Evolutionary conservation across 2,888 invertebrate species (phyloP).

Genomic region (Himalopsyche tibetana): DNA sequence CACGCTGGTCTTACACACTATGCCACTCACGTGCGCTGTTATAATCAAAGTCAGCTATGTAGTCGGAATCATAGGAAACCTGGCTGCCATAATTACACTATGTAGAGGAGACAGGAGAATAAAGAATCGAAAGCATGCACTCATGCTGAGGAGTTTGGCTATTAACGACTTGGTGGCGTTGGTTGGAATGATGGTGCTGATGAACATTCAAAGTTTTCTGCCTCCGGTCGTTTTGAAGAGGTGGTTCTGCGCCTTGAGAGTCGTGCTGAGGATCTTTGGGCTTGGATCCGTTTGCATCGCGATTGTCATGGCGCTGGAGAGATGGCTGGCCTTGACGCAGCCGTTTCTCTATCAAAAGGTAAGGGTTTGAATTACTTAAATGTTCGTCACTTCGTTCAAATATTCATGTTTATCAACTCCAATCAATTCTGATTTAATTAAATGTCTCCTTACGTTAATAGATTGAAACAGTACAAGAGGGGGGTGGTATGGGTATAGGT

Average conservation of each 20-base stretch:
- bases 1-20: conserved; percentile 50
- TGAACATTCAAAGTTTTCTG: conserved; percentile 77
- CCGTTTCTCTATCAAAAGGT: conserved; percentile 94
- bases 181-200: conserved; percentile 85
- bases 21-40: conserved; percentile 69
- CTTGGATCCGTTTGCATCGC: conserved; percentile 92
- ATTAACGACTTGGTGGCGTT: conserved; percentile 88
- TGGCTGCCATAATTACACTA: conserved; percentile 85
- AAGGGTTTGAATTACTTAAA: conserved; percentile 66
- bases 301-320: conserved; percentile 91
- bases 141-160: conserved; percentile 87
- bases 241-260: conserved; percentile 81
- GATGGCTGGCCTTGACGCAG: conserved; percentile 90
- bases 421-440: too few species aligned
- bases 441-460: too few species aligned
- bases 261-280: conserved; percentile 88
- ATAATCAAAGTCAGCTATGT: conserved; percentile 78
- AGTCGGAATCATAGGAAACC: conserved; percentile 85
- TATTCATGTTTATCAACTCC: too few species aligned
- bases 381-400: too few species aligned
- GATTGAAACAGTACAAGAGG: too few species aligned
- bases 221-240: conserved; percentile 72
- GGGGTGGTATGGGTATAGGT: too few species aligned
- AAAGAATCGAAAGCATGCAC: conserved; percentile 87
- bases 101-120: conserved; percentile 83